Conservation (phyloP, 2,888 invertebrate species). For the Lysandra bellargus region DNA sequence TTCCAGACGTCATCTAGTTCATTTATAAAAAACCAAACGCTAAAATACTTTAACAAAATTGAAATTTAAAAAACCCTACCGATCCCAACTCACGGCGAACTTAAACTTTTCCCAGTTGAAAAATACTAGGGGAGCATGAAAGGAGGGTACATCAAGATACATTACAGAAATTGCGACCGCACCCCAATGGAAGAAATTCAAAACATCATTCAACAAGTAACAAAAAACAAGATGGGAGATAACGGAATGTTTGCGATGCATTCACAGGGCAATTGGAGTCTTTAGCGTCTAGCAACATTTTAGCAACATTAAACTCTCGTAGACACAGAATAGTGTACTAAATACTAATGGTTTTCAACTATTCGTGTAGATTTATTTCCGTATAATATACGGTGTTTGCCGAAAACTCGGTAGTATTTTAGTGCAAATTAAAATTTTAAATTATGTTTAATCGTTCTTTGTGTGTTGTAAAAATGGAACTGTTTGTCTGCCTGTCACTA, state of each 20-base stretch:
- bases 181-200: constrained; percentile 18
- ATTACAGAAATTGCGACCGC: constrained; percentile 24
- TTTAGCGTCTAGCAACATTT: not conserved
- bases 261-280: constrained; percentile 10
- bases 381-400: not conserved
- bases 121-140: constrained; percentile 10
- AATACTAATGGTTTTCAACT: not conserved
- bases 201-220: not conserved
- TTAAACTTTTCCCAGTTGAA: constrained; percentile 12
- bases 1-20: not conserved
- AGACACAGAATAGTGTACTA: not conserved
- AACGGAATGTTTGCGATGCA: constrained; percentile 21
- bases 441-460: not conserved
- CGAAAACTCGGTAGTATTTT: not conserved
- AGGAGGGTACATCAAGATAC: constrained; percentile 20
- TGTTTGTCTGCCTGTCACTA: not conserved
- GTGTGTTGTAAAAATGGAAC: not conserved
- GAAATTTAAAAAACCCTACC: not conserved
- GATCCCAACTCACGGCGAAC: not conserved
- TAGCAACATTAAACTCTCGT: constrained; percentile 11
- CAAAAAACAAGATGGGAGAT: constrained; percentile 24
- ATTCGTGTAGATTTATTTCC: not conserved
- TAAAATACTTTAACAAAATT: not conserved
- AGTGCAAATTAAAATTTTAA: not conserved
- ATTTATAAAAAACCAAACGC: too few species aligned